A percentile compares a stretch with the other conserved stretches of the same genome.
phyloP scores from a whole-genome alignment of 2,797 vertebrate genomes.

The Nyctibius grandis region DNA sequence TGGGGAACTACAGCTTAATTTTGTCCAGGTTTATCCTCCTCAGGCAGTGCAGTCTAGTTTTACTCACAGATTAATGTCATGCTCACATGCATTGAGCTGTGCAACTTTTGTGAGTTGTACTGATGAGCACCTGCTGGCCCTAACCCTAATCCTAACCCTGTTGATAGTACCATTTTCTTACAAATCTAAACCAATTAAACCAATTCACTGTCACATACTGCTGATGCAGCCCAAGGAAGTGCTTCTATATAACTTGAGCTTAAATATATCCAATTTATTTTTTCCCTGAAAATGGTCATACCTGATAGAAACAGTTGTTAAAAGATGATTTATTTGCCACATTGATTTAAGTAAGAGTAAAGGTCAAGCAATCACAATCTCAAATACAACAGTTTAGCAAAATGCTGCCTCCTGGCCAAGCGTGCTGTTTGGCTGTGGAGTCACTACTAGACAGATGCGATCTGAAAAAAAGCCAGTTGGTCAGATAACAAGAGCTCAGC shows the following conservation, averaged over 20 bases:
- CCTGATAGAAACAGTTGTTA: background rate
- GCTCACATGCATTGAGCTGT: background rate
- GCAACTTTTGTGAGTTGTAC: background rate
- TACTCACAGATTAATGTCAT: background rate
- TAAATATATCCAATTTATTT: background rate
- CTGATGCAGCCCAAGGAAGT: background rate
- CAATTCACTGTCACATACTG: background rate
- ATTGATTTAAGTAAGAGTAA: background rate
- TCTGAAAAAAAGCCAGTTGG: slow-evolving; percentile 13
- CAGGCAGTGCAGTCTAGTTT: background rate
- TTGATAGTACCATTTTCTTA: background rate
- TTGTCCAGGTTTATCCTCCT: background rate
- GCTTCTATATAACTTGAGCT: background rate
- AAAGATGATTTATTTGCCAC: background rate
- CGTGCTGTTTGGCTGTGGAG: background rate
- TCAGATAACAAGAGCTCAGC: slow-evolving; percentile 17
- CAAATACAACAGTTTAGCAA: background rate
- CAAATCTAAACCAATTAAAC: background rate
- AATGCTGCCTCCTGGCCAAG: background rate
- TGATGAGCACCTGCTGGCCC: background rate
- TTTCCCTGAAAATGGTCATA: background rate
- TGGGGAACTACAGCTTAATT: background rate
- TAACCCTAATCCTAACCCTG: background rate
- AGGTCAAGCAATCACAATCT: background rate
- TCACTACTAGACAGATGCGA: background rate